Conservation (phyloP, 2,888 invertebrate species). For the Cantharis flavilabris region DNA sequence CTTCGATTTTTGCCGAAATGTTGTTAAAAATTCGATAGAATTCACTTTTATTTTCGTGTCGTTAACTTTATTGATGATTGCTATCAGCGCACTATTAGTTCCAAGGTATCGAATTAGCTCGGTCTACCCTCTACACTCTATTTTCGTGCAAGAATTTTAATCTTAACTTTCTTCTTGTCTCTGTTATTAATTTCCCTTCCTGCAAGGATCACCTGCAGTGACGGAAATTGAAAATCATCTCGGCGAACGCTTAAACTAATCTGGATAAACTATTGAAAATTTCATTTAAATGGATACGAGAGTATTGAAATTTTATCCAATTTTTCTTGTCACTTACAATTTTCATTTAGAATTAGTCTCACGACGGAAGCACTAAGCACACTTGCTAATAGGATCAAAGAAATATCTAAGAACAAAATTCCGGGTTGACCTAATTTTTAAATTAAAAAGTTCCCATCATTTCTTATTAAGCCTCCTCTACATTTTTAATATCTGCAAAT, state of each 20-base stretch:
- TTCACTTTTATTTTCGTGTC: slow-evolving; percentile 12
- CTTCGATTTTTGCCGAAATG: slow-evolving; percentile 11
- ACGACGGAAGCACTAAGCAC: neutral
- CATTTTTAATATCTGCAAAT: neutral
- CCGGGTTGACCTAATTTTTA: neutral
- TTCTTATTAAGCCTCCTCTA: neutral
- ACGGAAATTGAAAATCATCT: slow-evolving; percentile 30
- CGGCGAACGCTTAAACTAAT: slow-evolving; percentile 22
- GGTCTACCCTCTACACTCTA: slow-evolving; percentile 32
- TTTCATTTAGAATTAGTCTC: neutral
- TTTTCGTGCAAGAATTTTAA: slow-evolving; percentile 21
- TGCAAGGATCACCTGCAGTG: slow-evolving; percentile 24
- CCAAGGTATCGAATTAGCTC: slow-evolving; percentile 33
- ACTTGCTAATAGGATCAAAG: neutral
- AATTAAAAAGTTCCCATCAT: neutral
- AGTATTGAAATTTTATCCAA: neutral
- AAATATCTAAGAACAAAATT: neutral
- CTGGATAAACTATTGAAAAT: slow-evolving; percentile 11
- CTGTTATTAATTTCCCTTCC: slow-evolving; percentile 35
- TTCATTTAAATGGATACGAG: neutral
- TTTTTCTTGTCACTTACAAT: neutral
- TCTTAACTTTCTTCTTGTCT: slow-evolving; percentile 9
- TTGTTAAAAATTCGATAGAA: neutral
- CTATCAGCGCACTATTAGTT: slow-evolving; percentile 36
- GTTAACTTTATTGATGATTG: slow-evolving; percentile 30